Base-by-base conservation (phyloP, 2,797 vertebrate species). In the Forpus xanthops region DNA sequence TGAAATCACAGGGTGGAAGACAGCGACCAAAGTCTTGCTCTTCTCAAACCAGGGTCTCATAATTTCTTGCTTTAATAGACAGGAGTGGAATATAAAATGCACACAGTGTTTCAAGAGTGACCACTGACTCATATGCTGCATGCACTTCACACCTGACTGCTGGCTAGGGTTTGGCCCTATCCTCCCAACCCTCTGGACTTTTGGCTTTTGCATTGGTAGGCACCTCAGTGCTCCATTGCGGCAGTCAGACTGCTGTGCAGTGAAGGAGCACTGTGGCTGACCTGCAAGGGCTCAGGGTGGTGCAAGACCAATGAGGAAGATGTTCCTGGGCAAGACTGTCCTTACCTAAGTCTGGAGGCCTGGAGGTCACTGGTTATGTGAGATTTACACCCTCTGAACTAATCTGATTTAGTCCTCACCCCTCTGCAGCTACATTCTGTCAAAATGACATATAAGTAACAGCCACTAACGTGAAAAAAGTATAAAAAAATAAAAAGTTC, bases 211-310 rank as follows among this genome's bases (percentile, higher is more conserved):
- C 15, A 10, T 21, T 7, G 2, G 4, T 23, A 67, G 11, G 11
- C 41, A 12, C 44, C 35, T 73, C 0, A 0, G 1, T 2, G 9
- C 16, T 37, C 39, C 0, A 0, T 25, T 21, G 35, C 0, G 0
- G 14, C 31, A 56, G 14, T 7, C 0, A 0, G 19, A 25, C 6
- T 61, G 14, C 15, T 56, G 23, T n/a, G 30, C 53, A 30, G 44
- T 0, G 0, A 56, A 64, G 5, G 0, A 0, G 9, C 9, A 23
- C 7, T 3, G 1, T 25, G 62, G 24, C 28, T 90, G 35, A 78
- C 3, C 28, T 61, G 24, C 0, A 1, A 55, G 33, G 30, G n/a
- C 21, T 68, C 3, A 2, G 8, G 24, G 13, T 2, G 5, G 21
- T 62, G 35, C 19, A 77, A 56, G 68, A 56, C 8, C 19, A 52